Conservation (phyloP, 2,113 vertebrate species). For the Phaetusa simplex region DNA sequence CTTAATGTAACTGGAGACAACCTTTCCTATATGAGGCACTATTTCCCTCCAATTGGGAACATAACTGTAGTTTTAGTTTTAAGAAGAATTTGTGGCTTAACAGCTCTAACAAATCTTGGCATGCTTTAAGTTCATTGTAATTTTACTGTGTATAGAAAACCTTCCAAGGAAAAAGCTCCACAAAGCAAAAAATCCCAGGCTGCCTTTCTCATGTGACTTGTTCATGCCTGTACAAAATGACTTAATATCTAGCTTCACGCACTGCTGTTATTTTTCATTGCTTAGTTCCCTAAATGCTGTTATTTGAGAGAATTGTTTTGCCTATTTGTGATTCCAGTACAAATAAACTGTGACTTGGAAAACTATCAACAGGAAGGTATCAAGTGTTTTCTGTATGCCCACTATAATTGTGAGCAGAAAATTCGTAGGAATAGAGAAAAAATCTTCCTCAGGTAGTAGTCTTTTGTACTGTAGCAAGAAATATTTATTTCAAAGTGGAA, state of each 20-base stretch:
- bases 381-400: slow-evolving; percentile 50
- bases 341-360: slow-evolving; percentile 74
- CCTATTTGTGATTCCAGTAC: slow-evolving; percentile 72
- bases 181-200: slow-evolving; percentile 57
- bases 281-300: slow-evolving; percentile 65
- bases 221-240: slow-evolving; percentile 61
- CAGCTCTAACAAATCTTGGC: slow-evolving; percentile 68
- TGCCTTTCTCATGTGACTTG: slow-evolving; percentile 67
- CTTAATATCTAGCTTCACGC: slow-evolving; percentile 63
- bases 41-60: slow-evolving; percentile 67
- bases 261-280: slow-evolving; percentile 65
- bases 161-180: slow-evolving; percentile 66
- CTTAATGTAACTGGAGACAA: slow-evolving; percentile 65
- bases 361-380: slow-evolving; percentile 60
- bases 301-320: slow-evolving; percentile 69
- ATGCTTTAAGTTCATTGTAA: slow-evolving; percentile 69
- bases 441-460: slow-evolving; percentile 30
- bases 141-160: slow-evolving; percentile 70
- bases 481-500: not conserved
- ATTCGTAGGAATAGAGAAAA: slow-evolving; percentile 21
- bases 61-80: slow-evolving; percentile 68
- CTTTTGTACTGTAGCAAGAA: not conserved
- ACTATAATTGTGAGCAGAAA: slow-evolving; percentile 58
- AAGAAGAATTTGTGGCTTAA: slow-evolving; percentile 71
- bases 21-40: slow-evolving; percentile 73